Conservation (phyloP, 2,888 invertebrate genomes). For the Agrilus cyanescens region DNA sequence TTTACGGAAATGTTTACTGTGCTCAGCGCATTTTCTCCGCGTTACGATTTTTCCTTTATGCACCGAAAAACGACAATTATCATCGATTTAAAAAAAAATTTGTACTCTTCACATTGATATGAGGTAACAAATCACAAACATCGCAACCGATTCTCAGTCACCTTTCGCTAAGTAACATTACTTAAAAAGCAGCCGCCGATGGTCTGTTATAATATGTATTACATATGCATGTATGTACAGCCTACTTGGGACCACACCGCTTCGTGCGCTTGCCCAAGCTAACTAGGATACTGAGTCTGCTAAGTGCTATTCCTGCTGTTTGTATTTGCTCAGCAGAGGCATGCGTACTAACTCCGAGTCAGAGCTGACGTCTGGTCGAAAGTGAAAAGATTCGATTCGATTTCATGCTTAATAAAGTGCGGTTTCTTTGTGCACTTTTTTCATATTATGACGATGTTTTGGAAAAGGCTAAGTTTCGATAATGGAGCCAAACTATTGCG, state of each 20-base stretch:
- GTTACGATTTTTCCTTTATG: no score
- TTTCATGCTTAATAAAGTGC: conserved; percentile 29
- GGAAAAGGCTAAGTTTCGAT: conserved; percentile 1
- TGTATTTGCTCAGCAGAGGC: conserved; percentile 28
- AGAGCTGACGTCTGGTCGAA: conserved; percentile 36
- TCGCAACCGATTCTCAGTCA: no score
- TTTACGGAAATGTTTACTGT: no score
- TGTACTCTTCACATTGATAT: no score
- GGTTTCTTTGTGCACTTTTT: conserved; percentile 29
- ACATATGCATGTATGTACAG: conserved; percentile 15
- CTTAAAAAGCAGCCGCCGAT: no score
- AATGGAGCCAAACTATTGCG: no score
- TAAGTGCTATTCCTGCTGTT: conserved; percentile 30
- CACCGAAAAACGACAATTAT: no score
- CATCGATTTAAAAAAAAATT: no score
- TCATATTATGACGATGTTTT: conserved; percentile 10
- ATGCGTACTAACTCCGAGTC: conserved; percentile 25
- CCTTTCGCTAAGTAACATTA: no score
- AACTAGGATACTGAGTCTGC: conserved; percentile 32
- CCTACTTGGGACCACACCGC: conserved; percentile 34
- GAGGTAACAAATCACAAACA: no score
- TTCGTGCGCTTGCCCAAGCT: conserved; percentile 36
- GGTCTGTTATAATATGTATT: no score
- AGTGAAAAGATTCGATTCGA: conserved; percentile 34
- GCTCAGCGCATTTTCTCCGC: no score